Percentiles rank a stretch among this genome's conserved stretches.
Conservation (phyloP, 2,888 invertebrate species). For the Taenaris catops region DNA sequence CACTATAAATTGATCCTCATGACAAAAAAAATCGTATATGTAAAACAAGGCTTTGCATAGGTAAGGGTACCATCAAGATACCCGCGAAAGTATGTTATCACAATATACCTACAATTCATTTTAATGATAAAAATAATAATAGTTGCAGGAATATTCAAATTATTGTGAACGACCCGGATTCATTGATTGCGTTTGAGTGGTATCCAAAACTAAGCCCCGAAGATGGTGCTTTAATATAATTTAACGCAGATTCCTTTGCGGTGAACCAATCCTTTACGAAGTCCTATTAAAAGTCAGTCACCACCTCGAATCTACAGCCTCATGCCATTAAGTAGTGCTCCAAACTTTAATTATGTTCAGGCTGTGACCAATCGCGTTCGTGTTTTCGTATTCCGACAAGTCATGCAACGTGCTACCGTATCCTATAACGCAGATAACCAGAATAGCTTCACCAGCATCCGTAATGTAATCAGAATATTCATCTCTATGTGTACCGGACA, state of each 20-base stretch:
- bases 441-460: slow-evolving; percentile 29
- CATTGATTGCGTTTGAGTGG: too few species aligned
- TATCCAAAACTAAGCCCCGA: too few species aligned
- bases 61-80: too few species aligned
- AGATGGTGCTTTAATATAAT: slow-evolving; percentile 36
- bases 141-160: too few species aligned
- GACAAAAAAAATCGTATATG: too few species aligned
- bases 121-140: too few species aligned
- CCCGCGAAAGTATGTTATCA: too few species aligned
- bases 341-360: slow-evolving; percentile 79
- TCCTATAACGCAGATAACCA: slow-evolving; percentile 44
- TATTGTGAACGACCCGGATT: too few species aligned
- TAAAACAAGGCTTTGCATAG: too few species aligned
- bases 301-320: slow-evolving; percentile 71
- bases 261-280: slow-evolving; percentile 66
- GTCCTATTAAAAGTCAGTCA: slow-evolving; percentile 74
- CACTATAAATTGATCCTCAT: too few species aligned
- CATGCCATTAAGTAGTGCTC: slow-evolving; percentile 76
- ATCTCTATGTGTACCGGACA: slow-evolving; percentile 39
- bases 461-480: slow-evolving; percentile 28
- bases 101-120: too few species aligned
- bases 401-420: slow-evolving; percentile 78
- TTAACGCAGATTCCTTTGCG: slow-evolving; percentile 62
- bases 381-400: slow-evolving; percentile 73
- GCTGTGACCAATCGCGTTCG: slow-evolving; percentile 79